Percentiles rank a stretch among this genome's conserved stretches.
These are phyloP conservation scores for Lophochroa leadbeateri DNA, from an alignment of 2,113 vertebrate genomes.

Conservation along the genomic window DNA sequence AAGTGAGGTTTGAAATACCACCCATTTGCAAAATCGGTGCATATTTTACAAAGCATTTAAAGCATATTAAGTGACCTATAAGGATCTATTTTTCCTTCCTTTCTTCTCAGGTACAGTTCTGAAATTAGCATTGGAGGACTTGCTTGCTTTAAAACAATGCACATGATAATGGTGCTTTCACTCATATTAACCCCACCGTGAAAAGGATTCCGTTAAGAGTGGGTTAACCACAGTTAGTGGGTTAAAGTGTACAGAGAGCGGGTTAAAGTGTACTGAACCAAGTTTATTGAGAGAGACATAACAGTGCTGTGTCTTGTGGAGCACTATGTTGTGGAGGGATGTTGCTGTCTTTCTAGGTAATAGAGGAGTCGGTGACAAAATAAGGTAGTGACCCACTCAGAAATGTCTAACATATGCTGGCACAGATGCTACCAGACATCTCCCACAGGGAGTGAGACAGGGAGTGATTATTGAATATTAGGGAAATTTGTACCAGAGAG, in stretches of 20 bases:
- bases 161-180: not conserved
- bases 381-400: slow-evolving; percentile 73
- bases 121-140: not conserved
- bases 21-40: not conserved
- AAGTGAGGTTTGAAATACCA: slow-evolving; percentile 1
- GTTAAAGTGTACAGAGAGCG: slow-evolving; percentile 25
- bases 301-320: slow-evolving; percentile 58
- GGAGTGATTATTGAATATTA: slow-evolving; percentile 84
- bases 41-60: slow-evolving; percentile 7
- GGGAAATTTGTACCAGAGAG: slow-evolving; percentile 72
- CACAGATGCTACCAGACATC: slow-evolving; percentile 71
- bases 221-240: slow-evolving; percentile 39
- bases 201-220: not conserved
- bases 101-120: not conserved
- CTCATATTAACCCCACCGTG: not conserved
- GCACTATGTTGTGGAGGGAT: slow-evolving; percentile 42
- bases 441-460: slow-evolving; percentile 60
- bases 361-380: slow-evolving; percentile 66
- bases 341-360: slow-evolving; percentile 64
- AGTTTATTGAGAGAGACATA: slow-evolving; percentile 59
- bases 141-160: not conserved
- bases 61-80: not conserved
- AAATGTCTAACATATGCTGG: slow-evolving; percentile 80
- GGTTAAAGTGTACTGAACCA: slow-evolving; percentile 68
- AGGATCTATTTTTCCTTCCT: not conserved